Evolutionary conservation across 1,140 invertebrate genomes (phyloP), one percentile per base, ranked within the genome.

Genomic region (Sipha flava): DNA sequence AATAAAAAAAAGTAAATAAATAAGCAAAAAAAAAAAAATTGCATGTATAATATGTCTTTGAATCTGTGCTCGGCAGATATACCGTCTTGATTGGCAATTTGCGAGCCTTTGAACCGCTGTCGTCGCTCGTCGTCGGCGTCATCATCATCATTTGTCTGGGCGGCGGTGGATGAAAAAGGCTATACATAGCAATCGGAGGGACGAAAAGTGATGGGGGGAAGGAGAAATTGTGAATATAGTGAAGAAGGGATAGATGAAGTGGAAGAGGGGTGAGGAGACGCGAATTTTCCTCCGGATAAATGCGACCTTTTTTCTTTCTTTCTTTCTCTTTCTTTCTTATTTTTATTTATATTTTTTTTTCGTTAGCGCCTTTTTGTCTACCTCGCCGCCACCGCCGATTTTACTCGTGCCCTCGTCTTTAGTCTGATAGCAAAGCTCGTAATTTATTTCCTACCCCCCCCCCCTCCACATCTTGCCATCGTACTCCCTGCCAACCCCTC

Each of bases 81-180:
- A 49, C 47, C 43, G 45, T 52, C 70, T 47, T 73, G 70, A 73
- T 73, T 73, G 70, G 70, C 70, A 73, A 73, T 73, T 72, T 73
- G 70, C 47, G 45, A n/a, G 70, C 47, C 23, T 73, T 73, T 73
- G 70, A 52, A 73, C 70, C 29, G 47, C 47, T n/a, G 70, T 29
- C 70, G 47, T 21, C 14, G 66, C 21, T 45, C 66, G 40, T 40
- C 68, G 68, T 49, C 45, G 43, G 68, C 6, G 21, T n/a, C 21
- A 10, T 29, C 57, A 3, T 29, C 37, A 21, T 18, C 21, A 21
- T 40, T 14, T n/a, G n/a, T n/a, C n/a, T n/a, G n/a, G 68, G 23
- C 64, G 14, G 10, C 18, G 12, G 62, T 2, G n/a, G 29, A n/a
- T 16, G 23, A 57, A 26, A 62, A 34, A 62, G n/a, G 16, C 14